These are phyloP conservation scores for Myotis planiceps DNA, from an alignment of 2,797 vertebrate genomes.

Conservation along the genomic window DNA sequence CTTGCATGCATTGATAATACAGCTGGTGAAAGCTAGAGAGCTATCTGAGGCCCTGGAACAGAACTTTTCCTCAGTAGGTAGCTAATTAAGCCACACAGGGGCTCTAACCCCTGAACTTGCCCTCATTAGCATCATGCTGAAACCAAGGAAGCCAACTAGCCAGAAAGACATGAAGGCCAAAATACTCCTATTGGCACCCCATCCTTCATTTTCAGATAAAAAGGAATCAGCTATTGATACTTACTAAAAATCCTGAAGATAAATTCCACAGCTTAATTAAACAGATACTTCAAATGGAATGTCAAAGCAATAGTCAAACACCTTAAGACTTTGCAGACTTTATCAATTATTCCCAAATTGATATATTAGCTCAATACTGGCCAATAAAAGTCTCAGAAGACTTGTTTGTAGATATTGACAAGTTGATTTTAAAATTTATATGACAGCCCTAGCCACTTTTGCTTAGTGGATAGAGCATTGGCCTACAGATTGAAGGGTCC, in stretches of 20 bases:
- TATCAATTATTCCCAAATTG: neutral
- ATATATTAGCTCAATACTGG: neutral
- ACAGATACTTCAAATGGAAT: neutral
- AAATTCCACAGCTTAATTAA: slow-evolving; percentile 21
- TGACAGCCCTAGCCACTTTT: too few species aligned
- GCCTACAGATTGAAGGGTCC: too few species aligned
- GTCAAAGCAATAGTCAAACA: neutral
- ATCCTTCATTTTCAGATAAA: slow-evolving; percentile 19
- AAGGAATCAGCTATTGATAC: slow-evolving; percentile 37
- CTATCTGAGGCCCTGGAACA: neutral
- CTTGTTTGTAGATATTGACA: neutral
- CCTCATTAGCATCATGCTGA: slow-evolving; percentile 59
- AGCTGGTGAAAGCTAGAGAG: neutral
- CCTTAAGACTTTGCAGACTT: neutral
- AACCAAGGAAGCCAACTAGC: slow-evolving; percentile 50
- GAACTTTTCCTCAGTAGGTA: slow-evolving; percentile 53
- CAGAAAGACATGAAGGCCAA: slow-evolving; percentile 33
- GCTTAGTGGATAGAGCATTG: too few species aligned
- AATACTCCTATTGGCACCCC: neutral
- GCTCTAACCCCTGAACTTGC: slow-evolving; percentile 36
- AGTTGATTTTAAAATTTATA: neutral
- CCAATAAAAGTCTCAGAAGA: neutral
- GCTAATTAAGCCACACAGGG: slow-evolving; percentile 62
- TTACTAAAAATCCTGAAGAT: slow-evolving; percentile 2
- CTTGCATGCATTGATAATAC: neutral